Evolutionary conservation across 2,113 vertebrate genomes (phyloP), one percentile per base, ranked within the genome.

Genomic region (Chionis minor): DNA sequence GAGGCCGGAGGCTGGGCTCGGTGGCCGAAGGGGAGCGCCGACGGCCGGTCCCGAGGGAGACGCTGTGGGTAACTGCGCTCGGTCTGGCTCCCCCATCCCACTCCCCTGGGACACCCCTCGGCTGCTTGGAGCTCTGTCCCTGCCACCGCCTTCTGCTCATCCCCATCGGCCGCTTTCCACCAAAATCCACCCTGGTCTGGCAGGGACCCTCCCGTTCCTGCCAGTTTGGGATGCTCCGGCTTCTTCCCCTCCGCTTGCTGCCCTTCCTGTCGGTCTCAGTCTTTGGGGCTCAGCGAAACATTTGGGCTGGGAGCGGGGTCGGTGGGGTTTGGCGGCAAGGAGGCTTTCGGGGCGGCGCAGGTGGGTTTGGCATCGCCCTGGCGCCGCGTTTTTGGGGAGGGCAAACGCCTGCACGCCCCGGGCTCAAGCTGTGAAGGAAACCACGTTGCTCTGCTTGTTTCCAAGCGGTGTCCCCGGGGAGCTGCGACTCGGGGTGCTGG

Each of bases 341-440:
- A 2, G 73, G 55, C 17, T 77, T 38, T 12, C 0, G 8, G 28
- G 44, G 47, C 0, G 17, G 24, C 4, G 0, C 5, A 1, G 58
- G 63, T 18, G 47, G 47, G 67, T 9, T 90, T 72, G 8, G 26
- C 15, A 1, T 7, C 1, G 5, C n/a, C 11, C 32, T 17, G 40
- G 63, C 45, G 8, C 35, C 1, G 4, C 7, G 80, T 6, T 35
- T 21, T 4, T 0, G 21, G 42, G 67, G 49, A 35, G 10, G 23
- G 35, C 0, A 6, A 11, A 12, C 1, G 0, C 21, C 47, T 13
- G 90, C 20, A 0, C 0, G 0, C 32, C 26, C 55, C 3, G 4
- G 6, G 51, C 66, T 58, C 8, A 3, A 45, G 59, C 75, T 6
- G 5, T 0, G 20, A 1, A 1, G 21, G 27, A 2, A 24, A 2